Base-by-base conservation (phyloP, 2,113 vertebrate species). In the Harpagus bidentatus region DNA sequence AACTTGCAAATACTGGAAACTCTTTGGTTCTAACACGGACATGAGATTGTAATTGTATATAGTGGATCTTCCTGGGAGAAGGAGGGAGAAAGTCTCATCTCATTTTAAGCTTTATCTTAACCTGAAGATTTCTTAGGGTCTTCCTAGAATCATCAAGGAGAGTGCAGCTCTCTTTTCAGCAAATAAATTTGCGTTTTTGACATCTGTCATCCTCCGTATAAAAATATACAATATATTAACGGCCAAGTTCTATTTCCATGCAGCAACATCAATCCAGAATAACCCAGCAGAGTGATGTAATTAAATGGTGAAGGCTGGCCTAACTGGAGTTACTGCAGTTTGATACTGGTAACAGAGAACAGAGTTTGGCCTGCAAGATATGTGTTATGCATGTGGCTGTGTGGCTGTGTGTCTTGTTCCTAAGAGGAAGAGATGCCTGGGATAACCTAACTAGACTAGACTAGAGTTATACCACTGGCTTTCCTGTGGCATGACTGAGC, bases 361-460 rank as follows among this genome's bases (percentile, higher is more conserved):
- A 72, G 17, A 85, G 84, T 55, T 31, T 71, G 29, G 7, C 5
- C 42, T 29, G 15, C 6, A 25, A 45, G 14, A 7, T 66, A 36
- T 0, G 1, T 13, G 10, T 17, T 52, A 11, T 15, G 10, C 0
- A 0, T 52, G 16, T 79, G 23, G 5, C 14, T 71, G 11, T 36
- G 26, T 32, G 13, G 23, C 32, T 77, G 15, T 25, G 16, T 69
- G 48, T 43, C 22, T 69, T 61, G 12, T 47, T 88, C 62, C 34
- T 69, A 40, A 48, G 10, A 72, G 47, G 7, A 25, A 38, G 16
- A 43, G 7, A 22, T 1, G 1, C 21, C 12, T 58, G 32, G 55
- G 29, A 48, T 53, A 79, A 65, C 40, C 53, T 36, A 42, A 31
- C 19, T 31, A 40, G 65, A 31, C 19, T 31, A 40, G 65, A 47